phyloP scores from a whole-genome alignment of 2,797 vertebrate species.

The Sebastes vulpes region DNA sequence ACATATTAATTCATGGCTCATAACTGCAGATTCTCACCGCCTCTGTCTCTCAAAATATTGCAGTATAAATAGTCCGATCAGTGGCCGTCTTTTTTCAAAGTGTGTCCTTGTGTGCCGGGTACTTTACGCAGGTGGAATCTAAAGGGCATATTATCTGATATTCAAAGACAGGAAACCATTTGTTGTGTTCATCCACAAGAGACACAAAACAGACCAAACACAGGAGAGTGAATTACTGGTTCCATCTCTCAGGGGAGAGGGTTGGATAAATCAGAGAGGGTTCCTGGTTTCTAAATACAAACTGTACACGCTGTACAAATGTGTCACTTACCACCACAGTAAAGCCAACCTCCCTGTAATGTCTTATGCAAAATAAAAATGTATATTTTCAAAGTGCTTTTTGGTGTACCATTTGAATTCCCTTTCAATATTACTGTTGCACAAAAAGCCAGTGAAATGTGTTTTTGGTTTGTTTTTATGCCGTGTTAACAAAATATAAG shows the following conservation, averaged over 20 bases:
- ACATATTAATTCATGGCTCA: conserved; percentile 63
- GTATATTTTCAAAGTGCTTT: background rate
- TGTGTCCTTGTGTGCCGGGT: background rate
- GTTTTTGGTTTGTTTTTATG: background rate
- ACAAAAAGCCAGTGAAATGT: background rate
- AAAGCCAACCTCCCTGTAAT: background rate
- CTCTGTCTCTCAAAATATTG: conserved; percentile 26
- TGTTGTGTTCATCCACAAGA: background rate
- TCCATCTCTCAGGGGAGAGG: background rate
- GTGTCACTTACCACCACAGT: background rate
- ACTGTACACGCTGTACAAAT: background rate
- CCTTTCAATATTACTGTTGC: background rate
- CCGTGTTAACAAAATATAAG: background rate
- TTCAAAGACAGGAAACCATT: background rate
- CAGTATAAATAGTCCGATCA: conserved; percentile 42
- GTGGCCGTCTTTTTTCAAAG: background rate
- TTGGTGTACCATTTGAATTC: background rate
- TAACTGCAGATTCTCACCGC: conserved; percentile 6
- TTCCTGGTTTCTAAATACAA: background rate
- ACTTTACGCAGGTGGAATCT: background rate
- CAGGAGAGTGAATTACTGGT: background rate
- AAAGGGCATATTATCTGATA: conserved; percentile 10
- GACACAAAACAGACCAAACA: background rate
- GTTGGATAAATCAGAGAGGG: background rate
- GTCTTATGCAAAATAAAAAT: background rate